phyloP scores from a whole-genome alignment of 2,113 vertebrate genomes.

The Cygnus buccinator region DNA sequence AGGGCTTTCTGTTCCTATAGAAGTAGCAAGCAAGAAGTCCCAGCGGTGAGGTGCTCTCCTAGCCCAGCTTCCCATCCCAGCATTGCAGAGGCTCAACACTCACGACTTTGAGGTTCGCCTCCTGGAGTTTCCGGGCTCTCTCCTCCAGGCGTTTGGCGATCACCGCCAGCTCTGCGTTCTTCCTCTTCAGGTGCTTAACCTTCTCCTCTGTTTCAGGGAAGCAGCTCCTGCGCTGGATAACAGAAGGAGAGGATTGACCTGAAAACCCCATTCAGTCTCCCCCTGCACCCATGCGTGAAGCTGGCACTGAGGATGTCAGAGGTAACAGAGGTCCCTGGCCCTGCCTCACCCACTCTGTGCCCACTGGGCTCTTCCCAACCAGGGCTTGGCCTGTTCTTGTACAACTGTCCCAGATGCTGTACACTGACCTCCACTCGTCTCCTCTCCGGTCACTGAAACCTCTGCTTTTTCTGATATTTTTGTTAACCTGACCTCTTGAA shows the following conservation, averaged over 20 bases:
- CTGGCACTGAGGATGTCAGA: fast-evolving
- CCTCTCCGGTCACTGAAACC: background rate
- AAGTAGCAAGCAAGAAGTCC: background rate
- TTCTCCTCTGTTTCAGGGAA: conserved; percentile 97
- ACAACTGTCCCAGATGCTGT: background rate
- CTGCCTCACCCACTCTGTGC: background rate
- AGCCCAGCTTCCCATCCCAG: background rate
- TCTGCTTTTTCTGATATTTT: background rate
- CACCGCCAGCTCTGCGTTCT: conserved; percentile 94
- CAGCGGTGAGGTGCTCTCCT: background rate
- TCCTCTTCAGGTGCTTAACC: conserved; percentile 92
- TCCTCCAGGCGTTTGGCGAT: conserved; percentile 97
- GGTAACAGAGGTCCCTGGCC: background rate
- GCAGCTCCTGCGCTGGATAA: conserved; percentile 89
- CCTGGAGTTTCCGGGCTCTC: conserved; percentile 93
- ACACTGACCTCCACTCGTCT: background rate
- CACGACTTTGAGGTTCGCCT: conserved; percentile 96
- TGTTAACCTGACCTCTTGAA: background rate
- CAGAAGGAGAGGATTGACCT: background rate
- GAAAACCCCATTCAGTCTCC: background rate
- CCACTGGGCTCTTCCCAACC: background rate
- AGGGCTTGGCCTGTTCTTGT: background rate
- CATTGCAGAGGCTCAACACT: background rate
- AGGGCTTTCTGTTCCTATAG: background rate
- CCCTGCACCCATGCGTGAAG: background rate